Evolutionary conservation across 2,888 invertebrate genomes (phyloP).

Genomic region (Cancer borealis): DNA sequence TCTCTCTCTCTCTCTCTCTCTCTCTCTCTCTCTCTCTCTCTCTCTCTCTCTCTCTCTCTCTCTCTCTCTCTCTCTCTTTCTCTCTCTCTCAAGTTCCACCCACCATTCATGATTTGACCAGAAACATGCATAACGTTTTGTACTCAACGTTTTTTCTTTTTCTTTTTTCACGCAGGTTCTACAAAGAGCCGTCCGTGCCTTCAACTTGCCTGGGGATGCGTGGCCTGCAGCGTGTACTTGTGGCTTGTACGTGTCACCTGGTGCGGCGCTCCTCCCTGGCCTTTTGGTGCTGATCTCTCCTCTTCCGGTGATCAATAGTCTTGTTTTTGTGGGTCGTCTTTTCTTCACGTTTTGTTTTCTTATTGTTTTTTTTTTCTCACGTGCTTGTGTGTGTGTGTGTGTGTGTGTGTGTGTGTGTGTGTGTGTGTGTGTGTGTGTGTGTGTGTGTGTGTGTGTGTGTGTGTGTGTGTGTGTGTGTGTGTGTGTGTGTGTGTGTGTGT

Average conservation of each 20-base stretch:
- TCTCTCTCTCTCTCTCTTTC: too few relatives aligned
- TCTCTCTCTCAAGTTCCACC: too few relatives aligned
- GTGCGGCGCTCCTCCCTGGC: not conserved
- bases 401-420: not conserved
- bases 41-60: too few relatives aligned
- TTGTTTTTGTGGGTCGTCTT: slow-evolving; percentile 1
- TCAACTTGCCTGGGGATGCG: not conserved
- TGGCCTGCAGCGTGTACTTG: not conserved
- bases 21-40: too few relatives aligned
- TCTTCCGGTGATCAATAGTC: not conserved
- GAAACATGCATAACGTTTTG: not conserved
- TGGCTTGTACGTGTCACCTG: not conserved
- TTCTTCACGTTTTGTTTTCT: not conserved
- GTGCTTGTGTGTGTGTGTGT: not conserved
- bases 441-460: slow-evolving; percentile 32
- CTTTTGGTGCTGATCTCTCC: not conserved
- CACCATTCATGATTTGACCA: not conserved
- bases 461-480: slow-evolving; percentile 22
- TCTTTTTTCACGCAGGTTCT: not conserved
- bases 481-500: not conserved
- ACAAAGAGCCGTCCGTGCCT: not conserved
- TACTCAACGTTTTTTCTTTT: not conserved
- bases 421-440: not conserved
- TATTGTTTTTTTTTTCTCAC: too few relatives aligned
- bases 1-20: too few relatives aligned